Base-by-base conservation (phyloP, 2,888 invertebrate genomes). In the Ennomos fuscantarius region DNA sequence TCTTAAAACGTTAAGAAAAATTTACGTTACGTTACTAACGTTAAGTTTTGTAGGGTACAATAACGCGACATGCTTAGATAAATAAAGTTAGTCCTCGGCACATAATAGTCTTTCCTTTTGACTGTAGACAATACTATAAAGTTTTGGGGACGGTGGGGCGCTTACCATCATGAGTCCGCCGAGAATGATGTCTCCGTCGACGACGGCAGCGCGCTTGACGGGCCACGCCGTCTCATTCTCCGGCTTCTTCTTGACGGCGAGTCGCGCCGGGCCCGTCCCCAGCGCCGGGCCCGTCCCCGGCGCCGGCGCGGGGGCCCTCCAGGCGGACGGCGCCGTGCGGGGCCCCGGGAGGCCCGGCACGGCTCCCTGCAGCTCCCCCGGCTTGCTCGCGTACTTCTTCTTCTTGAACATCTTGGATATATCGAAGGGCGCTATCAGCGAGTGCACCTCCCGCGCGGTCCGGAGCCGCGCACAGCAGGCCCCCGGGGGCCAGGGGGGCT, bases 151-250 rank as follows among this genome's bases (percentile, higher is more conserved):
- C 34, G 5, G 8, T 11, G 1, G 10, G n/a, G 34, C 11, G 39
- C 63, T 8, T 60, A 89, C 96, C 98, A 97, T 98, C 96, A 98
- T 97, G 45, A 98, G 93, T 0, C 97, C 97, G 1, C 98, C 98
- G 15, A 98, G 92, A 32, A 96, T 94, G 61, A 98, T 93, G 78
- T 97, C 95, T 0, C 97, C 98, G 69, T 96, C 96, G 8, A 97
- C 94, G n/a, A 95, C 94, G 1, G 96, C 96, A 65, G 96, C 95
- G 67, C 94, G 94, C 79, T 96, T 96, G 33, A 96, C 94, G 0
- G 96, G 96, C 96, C 96, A 96, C 70, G 76, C 71, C 8, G 79
- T 64, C 51, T 77, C 79, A 44, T 78, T 75, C 24, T 78, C 79
- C n/a, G 78, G 66, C 62, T 75, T 75, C 13, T 51, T 51, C 51